Conservation (phyloP, 2,888 invertebrate species). For the Laspeyria flexula region DNA sequence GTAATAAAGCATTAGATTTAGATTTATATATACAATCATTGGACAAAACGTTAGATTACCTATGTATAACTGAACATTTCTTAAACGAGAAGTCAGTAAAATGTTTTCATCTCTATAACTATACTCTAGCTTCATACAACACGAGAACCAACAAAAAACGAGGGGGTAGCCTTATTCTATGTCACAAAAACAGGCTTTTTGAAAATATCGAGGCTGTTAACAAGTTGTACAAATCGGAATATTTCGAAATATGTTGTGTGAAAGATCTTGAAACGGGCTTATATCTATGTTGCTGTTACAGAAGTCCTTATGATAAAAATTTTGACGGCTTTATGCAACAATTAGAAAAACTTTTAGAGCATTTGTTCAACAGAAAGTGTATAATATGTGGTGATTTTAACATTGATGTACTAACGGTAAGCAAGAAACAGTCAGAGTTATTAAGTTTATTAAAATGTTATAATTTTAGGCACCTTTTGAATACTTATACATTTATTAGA, state of each 20-base stretch:
- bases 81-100: background rate
- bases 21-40: too few relatives aligned
- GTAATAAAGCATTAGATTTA: too few relatives aligned
- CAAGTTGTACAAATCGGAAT: background rate
- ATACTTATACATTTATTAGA: too few relatives aligned
- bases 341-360: too few relatives aligned
- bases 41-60: background rate
- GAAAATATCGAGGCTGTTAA: background rate
- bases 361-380: too few relatives aligned
- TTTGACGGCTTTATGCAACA: background rate
- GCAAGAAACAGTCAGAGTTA: too few relatives aligned
- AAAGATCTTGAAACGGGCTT: background rate
- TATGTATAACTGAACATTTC: conserved; percentile 6
- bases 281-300: background rate
- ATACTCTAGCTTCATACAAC: conserved; percentile 1
- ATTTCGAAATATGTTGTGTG: background rate
- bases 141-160: conserved; percentile 1
- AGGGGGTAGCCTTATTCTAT: conserved; percentile 4
- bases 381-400: too few relatives aligned
- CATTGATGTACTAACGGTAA: too few relatives aligned
- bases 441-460: too few relatives aligned
- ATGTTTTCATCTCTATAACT: background rate
- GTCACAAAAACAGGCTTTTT: background rate
- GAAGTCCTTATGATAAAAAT: background rate
- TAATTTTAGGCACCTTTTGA: too few relatives aligned